A percentile compares a stretch with the other conserved stretches of the same genome.
These are phyloP conservation scores for Morus bassanus DNA, from an alignment of 2,797 vertebrate genomes.

Conservation along the genomic window DNA sequence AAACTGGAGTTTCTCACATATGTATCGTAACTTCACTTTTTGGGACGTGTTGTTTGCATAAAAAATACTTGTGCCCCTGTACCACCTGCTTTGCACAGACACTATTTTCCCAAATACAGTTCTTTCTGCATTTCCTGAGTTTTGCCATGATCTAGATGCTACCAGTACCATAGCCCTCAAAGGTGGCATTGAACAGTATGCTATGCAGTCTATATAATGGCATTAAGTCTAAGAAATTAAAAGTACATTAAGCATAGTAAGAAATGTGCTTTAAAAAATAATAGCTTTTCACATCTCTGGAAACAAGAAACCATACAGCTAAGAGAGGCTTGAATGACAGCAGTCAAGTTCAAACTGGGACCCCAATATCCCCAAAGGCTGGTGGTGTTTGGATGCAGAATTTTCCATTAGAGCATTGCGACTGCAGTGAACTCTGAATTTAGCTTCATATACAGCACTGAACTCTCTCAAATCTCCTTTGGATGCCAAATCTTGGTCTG, in stretches of 20 bases:
- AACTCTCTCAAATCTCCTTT: neutral
- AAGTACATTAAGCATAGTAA: neutral
- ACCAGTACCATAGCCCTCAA: neutral
- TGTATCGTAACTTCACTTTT: neutral
- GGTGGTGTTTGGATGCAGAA: neutral
- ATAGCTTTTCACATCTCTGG: neutral
- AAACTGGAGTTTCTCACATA: neutral
- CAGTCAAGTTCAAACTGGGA: neutral
- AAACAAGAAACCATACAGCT: neutral
- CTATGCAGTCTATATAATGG: neutral
- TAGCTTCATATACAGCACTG: neutral
- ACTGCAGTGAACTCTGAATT: neutral
- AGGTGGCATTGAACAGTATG: neutral
- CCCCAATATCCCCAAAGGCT: neutral
- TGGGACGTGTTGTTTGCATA: neutral
- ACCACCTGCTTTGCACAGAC: neutral
- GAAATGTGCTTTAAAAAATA: neutral
- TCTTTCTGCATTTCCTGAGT: neutral
- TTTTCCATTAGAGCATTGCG: neutral
- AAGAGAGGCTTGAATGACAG: neutral
- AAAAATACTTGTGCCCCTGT: neutral
- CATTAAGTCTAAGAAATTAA: neutral
- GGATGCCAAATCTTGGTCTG: neutral
- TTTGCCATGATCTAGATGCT: neutral
- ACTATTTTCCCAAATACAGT: neutral